A percentile compares a stretch with the other conserved stretches of the same genome.
Evolutionary conservation across 2,888 invertebrate species (phyloP).

Genomic region (Apamea crenata): DNA sequence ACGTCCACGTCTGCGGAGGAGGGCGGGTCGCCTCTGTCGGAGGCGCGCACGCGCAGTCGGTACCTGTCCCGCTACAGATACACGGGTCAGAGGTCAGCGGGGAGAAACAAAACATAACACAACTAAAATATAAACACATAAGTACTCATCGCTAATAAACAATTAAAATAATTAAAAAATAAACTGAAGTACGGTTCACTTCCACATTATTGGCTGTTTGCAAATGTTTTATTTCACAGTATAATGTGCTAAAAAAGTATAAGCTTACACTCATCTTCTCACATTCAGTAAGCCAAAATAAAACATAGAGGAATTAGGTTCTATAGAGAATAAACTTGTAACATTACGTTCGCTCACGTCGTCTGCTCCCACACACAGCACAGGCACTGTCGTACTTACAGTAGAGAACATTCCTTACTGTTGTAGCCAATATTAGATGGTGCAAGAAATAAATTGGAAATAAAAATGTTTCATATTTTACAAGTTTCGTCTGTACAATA

Average conservation of each 20-base stretch:
- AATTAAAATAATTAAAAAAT: slow-evolving; percentile 85
- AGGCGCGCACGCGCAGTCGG: slow-evolving; percentile 98
- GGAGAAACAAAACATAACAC: slow-evolving; percentile 91
- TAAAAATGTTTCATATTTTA: slow-evolving; percentile 91
- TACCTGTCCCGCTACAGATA: slow-evolving; percentile 98
- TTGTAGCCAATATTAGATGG: slow-evolving; percentile 92
- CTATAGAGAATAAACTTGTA: slow-evolving; percentile 75
- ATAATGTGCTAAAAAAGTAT: slow-evolving; percentile 68
- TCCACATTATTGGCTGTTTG: slow-evolving; percentile 77
- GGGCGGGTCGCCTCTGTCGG: slow-evolving; percentile 97
- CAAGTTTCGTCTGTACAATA: slow-evolving; percentile 89
- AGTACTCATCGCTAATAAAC: slow-evolving; percentile 88
- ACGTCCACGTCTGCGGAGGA: slow-evolving; percentile 99
- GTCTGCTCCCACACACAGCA: slow-evolving; percentile 79
- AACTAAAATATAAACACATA: slow-evolving; percentile 90
- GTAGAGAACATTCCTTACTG: slow-evolving; percentile 92
- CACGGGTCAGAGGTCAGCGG: slow-evolving; percentile 93
- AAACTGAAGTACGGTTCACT: slow-evolving; percentile 81
- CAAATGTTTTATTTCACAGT: slow-evolving; percentile 73
- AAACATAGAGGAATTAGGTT: slow-evolving; percentile 80
- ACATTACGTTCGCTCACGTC: slow-evolving; percentile 81
- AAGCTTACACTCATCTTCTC: slow-evolving; percentile 82
- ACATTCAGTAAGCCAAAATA: slow-evolving; percentile 88
- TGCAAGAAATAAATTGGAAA: slow-evolving; percentile 93
- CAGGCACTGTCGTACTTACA: slow-evolving; percentile 85